phyloP scores from a whole-genome alignment of 2,888 invertebrate genomes.

The Pomacea canaliculata region DNA sequence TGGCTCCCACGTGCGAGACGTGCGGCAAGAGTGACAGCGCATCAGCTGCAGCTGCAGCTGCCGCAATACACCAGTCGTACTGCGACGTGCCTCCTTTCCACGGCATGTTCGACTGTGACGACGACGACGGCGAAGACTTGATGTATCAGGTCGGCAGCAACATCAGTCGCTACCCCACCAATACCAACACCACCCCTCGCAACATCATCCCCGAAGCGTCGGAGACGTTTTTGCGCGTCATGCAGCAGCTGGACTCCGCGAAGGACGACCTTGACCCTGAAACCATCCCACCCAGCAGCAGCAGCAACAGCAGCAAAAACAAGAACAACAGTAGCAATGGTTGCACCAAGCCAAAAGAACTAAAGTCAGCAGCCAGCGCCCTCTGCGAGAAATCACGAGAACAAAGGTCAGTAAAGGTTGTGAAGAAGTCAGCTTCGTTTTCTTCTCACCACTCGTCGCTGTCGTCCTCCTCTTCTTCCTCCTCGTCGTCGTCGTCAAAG shows the following conservation, averaged over 20 bases:
- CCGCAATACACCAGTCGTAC: no score
- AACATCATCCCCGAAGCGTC: conserved; percentile 14
- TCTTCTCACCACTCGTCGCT: not conserved
- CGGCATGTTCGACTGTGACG: conserved; percentile 15
- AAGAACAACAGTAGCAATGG: not conserved
- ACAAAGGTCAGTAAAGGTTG: conserved; percentile 5
- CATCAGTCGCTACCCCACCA: not conserved
- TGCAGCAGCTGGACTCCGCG: conserved; percentile 15
- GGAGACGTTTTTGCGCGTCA: conserved; percentile 13
- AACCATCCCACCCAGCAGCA: not conserved
- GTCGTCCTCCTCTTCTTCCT: not conserved
- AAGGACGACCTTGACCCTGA: not conserved
- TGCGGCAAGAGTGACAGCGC: no score
- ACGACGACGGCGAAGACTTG: not conserved
- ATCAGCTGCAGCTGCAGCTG: no score
- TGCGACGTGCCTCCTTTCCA: not conserved
- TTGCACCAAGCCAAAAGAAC: not conserved
- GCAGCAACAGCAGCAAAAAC: not conserved
- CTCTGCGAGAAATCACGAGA: not conserved
- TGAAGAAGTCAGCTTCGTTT: conserved; percentile 25
- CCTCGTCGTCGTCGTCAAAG: not conserved
- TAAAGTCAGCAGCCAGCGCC: not conserved
- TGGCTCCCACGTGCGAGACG: no score
- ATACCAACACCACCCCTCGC: not conserved
- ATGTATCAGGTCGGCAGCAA: not conserved